phyloP scores from a whole-genome alignment of 2,797 vertebrate genomes.

The Aselliscus stoliczkanus region DNA sequence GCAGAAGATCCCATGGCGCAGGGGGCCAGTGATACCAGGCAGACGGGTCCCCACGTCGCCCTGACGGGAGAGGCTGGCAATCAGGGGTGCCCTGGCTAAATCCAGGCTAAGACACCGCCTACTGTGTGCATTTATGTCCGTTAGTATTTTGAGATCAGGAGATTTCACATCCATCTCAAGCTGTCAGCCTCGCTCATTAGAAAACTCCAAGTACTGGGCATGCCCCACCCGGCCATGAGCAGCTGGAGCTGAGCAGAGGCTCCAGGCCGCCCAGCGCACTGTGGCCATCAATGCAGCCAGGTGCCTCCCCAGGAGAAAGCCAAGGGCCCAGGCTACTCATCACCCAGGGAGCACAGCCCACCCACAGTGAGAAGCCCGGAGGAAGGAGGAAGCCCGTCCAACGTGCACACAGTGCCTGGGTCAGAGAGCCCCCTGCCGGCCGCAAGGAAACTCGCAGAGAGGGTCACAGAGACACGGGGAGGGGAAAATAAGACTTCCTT shows the following conservation, averaged over 20 bases:
- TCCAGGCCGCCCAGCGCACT: not conserved
- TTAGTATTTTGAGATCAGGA: not conserved
- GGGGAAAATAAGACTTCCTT: not conserved
- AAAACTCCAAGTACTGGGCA: not conserved
- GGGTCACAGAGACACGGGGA: not conserved
- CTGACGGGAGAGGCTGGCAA: not conserved
- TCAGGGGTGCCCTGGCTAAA: not conserved
- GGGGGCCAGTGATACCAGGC: too few relatives aligned
- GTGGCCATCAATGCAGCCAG: accelerated
- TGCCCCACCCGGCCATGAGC: too few relatives aligned
- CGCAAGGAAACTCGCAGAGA: not conserved
- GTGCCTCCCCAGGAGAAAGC: not conserved
- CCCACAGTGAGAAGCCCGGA: not conserved
- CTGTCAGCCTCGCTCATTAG: not conserved
- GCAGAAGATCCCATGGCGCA: not conserved
- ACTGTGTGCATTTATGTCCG: not conserved
- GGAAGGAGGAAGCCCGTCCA: too few relatives aligned
- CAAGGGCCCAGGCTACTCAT: not conserved
- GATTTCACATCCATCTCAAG: not conserved
- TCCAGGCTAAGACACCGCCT: not conserved
- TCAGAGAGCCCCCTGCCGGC: not conserved
- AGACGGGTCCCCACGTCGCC: accelerated
- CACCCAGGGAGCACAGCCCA: not conserved
- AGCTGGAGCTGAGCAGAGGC: not conserved
- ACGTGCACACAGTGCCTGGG: accelerated